A percentile compares a stretch with the other conserved stretches of the same genome.
These are phyloP conservation scores for Scolanthus callimorphus DNA, from an alignment of 92 coral and sea anemone genomes.

Conservation along the genomic window DNA sequence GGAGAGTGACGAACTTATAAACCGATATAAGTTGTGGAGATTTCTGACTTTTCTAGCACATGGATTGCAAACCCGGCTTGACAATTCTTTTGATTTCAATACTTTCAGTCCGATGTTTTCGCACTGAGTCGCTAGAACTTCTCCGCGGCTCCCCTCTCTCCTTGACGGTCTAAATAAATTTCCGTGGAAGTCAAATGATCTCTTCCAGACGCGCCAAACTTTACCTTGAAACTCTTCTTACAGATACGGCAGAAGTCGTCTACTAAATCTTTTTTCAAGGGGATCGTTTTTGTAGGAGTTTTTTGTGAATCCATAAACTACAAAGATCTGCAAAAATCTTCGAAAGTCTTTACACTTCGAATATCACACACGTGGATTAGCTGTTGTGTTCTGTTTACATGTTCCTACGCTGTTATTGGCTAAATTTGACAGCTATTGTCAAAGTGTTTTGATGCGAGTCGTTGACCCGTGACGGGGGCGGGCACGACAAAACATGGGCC, in stretches of 20 bases:
- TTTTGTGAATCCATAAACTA: not conserved
- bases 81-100: not conserved
- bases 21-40: not conserved
- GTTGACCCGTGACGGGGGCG: too few relatives aligned
- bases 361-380: too few relatives aligned
- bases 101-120: not conserved
- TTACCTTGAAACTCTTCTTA: not conserved
- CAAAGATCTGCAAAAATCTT: too few relatives aligned
- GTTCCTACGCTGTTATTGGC: too few relatives aligned
- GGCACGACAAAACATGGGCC: too few relatives aligned
- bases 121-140: not conserved
- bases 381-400: too few relatives aligned
- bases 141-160: not conserved
- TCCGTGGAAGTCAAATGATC: too few relatives aligned
- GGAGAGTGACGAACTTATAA: not conserved
- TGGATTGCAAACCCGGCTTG: not conserved
- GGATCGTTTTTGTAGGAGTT: not conserved
- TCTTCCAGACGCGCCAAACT: not conserved
- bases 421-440: too few relatives aligned
- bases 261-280: not conserved
- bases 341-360: too few relatives aligned
- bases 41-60: not conserved
- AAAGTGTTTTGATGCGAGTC: too few relatives aligned
- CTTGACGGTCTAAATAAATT: not conserved
- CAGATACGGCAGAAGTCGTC: not conserved